These are phyloP conservation scores for Aspidoscelis tigris DNA, from an alignment of 2,113 vertebrate species.

Conservation along the genomic window DNA sequence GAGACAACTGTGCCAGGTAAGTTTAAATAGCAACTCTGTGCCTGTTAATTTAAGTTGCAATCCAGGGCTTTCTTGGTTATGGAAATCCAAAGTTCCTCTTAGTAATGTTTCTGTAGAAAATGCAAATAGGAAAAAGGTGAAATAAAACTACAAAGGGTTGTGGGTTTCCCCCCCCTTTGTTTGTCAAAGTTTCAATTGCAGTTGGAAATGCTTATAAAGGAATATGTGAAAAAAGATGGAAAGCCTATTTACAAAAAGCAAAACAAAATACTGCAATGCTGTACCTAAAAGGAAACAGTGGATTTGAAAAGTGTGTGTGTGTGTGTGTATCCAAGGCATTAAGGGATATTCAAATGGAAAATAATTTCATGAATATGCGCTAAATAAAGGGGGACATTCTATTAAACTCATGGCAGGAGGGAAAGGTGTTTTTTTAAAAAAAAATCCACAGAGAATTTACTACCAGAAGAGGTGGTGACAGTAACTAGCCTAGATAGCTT, in stretches of 20 bases:
- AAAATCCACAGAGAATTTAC: too few species aligned
- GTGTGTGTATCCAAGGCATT: conserved; percentile 26
- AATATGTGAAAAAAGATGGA: conserved; percentile 69
- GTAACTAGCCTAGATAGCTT: too few species aligned
- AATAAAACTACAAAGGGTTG: conserved; percentile 73
- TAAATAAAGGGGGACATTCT: too few species aligned
- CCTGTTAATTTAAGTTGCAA: conserved; percentile 74
- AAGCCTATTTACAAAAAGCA: conserved; percentile 64
- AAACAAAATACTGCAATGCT: conserved; percentile 64
- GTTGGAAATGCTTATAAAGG: conserved; percentile 73
- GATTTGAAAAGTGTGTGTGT: conserved; percentile 51
- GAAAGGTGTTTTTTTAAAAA: too few species aligned
- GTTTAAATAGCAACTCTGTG: conserved; percentile 77
- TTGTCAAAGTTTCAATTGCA: conserved; percentile 69
- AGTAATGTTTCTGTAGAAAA: conserved; percentile 78
- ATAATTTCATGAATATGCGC: background rate
- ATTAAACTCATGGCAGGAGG: too few species aligned
- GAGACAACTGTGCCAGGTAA: conserved; percentile 76
- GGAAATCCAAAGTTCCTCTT: conserved; percentile 80
- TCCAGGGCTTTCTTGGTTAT: conserved; percentile 72
- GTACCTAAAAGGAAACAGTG: conserved; percentile 69
- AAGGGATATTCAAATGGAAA: conserved; percentile 26
- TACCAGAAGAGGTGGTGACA: too few species aligned
- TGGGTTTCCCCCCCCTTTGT: conserved; percentile 51
- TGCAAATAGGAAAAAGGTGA: conserved; percentile 84